These are phyloP conservation scores for Erithacus rubecula DNA, from an alignment of 2,797 vertebrate genomes.

Conservation along the genomic window DNA sequence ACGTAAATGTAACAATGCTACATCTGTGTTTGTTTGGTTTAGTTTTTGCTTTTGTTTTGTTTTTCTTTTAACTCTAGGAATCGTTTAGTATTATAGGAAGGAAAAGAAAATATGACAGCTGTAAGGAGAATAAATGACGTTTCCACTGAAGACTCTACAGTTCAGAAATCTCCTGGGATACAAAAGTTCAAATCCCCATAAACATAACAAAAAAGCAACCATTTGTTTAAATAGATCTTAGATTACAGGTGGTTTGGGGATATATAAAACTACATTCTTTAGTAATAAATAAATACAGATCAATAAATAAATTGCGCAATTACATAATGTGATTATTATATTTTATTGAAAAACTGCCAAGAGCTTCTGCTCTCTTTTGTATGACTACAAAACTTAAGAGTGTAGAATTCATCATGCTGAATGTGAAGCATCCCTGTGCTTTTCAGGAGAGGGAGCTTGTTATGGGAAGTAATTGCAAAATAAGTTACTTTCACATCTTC, in stretches of 20 bases:
- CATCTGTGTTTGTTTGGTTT: not conserved
- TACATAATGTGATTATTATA: not conserved
- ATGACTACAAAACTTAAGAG: not conserved
- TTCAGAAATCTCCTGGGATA: not conserved
- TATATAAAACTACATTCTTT: not conserved
- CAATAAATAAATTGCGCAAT: not conserved
- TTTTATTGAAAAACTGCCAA: not conserved
- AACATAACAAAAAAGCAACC: not conserved
- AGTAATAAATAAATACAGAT: not conserved
- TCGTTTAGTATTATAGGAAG: not conserved
- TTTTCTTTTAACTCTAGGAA: not conserved
- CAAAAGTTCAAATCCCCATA: not conserved
- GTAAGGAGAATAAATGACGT: not conserved
- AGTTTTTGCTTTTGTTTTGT: accelerated
- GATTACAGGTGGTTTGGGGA: not conserved
- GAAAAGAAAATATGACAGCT: not conserved
- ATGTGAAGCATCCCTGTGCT: not conserved
- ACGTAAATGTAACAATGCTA: not conserved
- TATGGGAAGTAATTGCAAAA: not conserved
- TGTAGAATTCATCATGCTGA: not conserved
- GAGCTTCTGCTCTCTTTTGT: not conserved
- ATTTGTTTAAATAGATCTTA: not conserved
- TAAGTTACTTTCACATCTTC: not conserved
- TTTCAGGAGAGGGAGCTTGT: not conserved
- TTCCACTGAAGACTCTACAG: not conserved